Conservation (phyloP, 2,888 invertebrate genomes). For the Prosapia bicincta region DNA sequence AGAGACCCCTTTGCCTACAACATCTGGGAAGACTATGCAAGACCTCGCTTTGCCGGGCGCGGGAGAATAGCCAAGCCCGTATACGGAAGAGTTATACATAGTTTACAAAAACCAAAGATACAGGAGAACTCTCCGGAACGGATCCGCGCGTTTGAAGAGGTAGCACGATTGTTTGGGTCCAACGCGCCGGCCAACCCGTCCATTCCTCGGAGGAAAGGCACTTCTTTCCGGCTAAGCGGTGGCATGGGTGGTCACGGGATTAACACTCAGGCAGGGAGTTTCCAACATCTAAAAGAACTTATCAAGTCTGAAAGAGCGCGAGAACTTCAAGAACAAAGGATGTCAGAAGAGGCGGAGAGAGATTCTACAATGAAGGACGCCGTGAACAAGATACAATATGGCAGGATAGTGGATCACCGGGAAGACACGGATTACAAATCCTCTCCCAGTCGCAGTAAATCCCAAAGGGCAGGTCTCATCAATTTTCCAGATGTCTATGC, state of each 20-base stretch:
- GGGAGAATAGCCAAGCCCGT: constrained; percentile 50
- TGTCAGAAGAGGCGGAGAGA: constrained; percentile 67
- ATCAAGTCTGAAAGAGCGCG: constrained; percentile 72
- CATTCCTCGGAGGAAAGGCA: constrained; percentile 23
- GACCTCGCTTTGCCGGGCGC: constrained; percentile 44
- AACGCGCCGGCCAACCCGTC: constrained; percentile 7
- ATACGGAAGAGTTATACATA: constrained; percentile 68
- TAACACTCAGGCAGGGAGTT: constrained; percentile 45
- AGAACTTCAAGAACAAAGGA: constrained; percentile 70
- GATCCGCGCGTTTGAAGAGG: constrained; percentile 52
- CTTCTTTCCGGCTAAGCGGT: constrained; percentile 32
- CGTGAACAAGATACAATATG: constrained; percentile 45
- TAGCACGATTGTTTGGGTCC: constrained; percentile 51
- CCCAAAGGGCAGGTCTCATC: constrained; percentile 25
- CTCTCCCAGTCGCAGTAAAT: neutral
- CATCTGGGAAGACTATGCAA: constrained; percentile 63
- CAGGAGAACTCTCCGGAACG: constrained; percentile 46
- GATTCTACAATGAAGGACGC: constrained; percentile 60
- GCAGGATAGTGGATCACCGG: constrained; percentile 25
- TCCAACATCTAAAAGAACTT: constrained; percentile 76
- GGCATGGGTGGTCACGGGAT: constrained; percentile 33
- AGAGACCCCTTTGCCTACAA: constrained; percentile 79
- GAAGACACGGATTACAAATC: constrained; percentile 2
- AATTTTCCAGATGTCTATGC: constrained; percentile 30
- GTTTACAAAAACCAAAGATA: constrained; percentile 53